Evolutionary conservation across 2,797 vertebrate species (phyloP).

Genomic region (Eremophila alpestris): DNA sequence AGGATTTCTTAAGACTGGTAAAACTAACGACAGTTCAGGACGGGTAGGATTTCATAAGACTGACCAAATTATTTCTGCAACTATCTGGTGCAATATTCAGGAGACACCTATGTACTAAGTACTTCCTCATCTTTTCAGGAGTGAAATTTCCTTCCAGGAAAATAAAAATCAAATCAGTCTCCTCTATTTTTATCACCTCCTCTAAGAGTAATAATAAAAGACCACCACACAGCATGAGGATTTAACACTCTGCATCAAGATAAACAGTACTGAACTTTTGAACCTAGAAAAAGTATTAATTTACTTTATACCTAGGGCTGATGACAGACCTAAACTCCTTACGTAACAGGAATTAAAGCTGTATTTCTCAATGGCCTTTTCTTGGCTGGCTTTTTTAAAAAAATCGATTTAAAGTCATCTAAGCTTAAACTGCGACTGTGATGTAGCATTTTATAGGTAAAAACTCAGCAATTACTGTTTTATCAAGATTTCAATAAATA

Average conservation of each 20-base stretch:
- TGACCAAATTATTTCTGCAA: background rate
- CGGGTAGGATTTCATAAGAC: background rate
- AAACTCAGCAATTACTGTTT: background rate
- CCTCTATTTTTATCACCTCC: background rate
- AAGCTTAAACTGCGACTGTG: background rate
- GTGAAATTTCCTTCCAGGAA: background rate
- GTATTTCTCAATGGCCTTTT: background rate
- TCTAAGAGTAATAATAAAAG: background rate
- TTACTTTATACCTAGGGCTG: background rate
- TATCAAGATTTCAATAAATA: background rate
- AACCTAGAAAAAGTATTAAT: background rate
- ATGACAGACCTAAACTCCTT: background rate
- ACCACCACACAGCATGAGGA: background rate
- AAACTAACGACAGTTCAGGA: background rate
- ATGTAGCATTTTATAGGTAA: background rate
- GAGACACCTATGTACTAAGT: background rate
- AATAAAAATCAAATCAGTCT: background rate
- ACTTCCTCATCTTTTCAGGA: background rate
- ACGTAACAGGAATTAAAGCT: background rate
- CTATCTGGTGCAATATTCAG: background rate
- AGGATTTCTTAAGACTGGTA: background rate
- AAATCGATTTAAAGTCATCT: background rate
- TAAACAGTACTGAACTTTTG: background rate
- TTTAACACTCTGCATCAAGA: background rate
- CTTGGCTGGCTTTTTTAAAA: background rate